Evolutionary conservation across 2,888 invertebrate species (phyloP).

Genomic region (Cephus rjabovi): DNA sequence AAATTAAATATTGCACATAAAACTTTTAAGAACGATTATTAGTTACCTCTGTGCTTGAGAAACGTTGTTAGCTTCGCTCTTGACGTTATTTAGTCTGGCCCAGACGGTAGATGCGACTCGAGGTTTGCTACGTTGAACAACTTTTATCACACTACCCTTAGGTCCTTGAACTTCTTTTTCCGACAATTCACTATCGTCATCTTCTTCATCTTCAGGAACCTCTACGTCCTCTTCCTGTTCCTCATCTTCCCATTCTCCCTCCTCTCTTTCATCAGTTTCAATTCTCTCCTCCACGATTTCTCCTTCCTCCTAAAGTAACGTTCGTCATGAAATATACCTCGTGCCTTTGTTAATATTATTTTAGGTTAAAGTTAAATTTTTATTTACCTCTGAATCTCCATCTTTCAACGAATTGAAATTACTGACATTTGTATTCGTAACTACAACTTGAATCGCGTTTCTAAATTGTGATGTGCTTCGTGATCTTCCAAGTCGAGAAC

Average conservation of each 20-base stretch:
- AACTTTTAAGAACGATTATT: neutral
- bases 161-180: constrained; percentile 73
- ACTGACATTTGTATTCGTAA: constrained; percentile 47
- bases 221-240: constrained; percentile 35
- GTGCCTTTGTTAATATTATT: neutral
- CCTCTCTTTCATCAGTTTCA: constrained; percentile 22
- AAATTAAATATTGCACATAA: neutral
- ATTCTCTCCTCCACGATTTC: constrained; percentile 36
- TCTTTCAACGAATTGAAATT: constrained; percentile 35
- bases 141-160: constrained; percentile 69
- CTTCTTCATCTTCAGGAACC: constrained; percentile 44
- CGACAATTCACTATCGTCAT: constrained; percentile 50
- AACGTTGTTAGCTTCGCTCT: constrained; percentile 38
- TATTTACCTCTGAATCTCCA: constrained; percentile 41
- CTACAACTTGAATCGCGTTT: constrained; percentile 58
- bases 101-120: constrained; percentile 69
- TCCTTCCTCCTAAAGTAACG: constrained; percentile 26
- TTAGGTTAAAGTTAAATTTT: neutral
- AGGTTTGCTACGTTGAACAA: constrained; percentile 67
- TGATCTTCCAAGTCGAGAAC: constrained; percentile 46
- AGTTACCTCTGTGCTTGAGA: constrained; percentile 42
- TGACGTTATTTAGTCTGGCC: constrained; percentile 69
- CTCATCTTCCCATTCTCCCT: constrained; percentile 26
- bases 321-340: neutral
- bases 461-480: constrained; percentile 37